phyloP scores from a whole-genome alignment of 2,113 vertebrate species.

The Malurus elegans region DNA sequence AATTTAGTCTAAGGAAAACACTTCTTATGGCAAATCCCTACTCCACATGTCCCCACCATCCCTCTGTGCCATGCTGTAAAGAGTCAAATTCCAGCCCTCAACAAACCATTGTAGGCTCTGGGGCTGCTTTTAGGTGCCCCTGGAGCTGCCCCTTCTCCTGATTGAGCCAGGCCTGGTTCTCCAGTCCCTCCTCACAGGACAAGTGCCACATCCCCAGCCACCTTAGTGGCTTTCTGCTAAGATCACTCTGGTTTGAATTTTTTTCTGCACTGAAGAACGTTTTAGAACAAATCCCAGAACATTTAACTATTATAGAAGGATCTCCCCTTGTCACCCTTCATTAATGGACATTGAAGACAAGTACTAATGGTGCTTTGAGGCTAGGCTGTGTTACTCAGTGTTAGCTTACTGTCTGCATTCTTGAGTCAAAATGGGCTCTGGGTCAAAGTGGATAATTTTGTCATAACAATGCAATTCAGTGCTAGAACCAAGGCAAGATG shows the following conservation, averaged over 20 bases:
- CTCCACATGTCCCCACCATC: fast-evolving
- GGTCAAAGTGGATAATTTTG: neutral
- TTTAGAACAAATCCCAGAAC: neutral
- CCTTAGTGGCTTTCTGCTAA: neutral
- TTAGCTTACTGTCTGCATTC: neutral
- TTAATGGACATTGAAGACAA: neutral
- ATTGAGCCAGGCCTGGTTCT: neutral
- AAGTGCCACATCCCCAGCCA: too few relatives aligned
- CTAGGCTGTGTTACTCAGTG: neutral
- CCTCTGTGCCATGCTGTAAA: fast-evolving
- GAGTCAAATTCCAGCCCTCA: fast-evolving
- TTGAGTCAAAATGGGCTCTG: neutral
- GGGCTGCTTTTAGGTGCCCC: neutral
- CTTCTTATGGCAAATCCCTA: neutral
- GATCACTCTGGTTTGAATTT: neutral
- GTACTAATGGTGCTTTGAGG: neutral
- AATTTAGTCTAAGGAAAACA: neutral
- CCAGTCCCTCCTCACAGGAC: neutral
- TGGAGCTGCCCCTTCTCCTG: neutral
- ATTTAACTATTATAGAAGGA: neutral
- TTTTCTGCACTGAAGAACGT: neutral
- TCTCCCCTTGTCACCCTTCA: neutral
- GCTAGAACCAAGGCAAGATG: neutral
- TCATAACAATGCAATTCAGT: neutral
- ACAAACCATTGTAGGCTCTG: fast-evolving